A percentile compares a stretch with the other conserved stretches of the same genome.
phyloP scores from a whole-genome alignment of 1,140 invertebrate genomes.

The Asobara japonica region DNA sequence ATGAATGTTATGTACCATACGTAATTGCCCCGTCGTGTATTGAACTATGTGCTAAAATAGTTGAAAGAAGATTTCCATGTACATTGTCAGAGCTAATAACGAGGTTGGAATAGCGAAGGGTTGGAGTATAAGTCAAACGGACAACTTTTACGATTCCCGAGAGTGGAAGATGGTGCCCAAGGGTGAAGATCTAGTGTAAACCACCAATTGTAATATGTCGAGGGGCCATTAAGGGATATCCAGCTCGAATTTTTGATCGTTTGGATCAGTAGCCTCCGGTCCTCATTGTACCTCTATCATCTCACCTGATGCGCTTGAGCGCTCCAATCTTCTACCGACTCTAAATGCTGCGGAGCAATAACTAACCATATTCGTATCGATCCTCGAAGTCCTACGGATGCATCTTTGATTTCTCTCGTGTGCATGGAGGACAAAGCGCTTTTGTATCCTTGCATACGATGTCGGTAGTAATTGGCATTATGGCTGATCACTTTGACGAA shows the following conservation, averaged over 20 bases:
- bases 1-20: not conserved
- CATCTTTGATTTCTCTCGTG: too few relatives aligned
- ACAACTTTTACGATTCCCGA: conserved; percentile 53
- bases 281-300: too few relatives aligned
- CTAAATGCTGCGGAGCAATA: too few relatives aligned
- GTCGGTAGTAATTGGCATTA: too few relatives aligned
- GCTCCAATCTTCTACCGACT: too few relatives aligned
- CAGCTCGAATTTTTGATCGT: conserved; percentile 31
- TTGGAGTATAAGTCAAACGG: conserved; percentile 51
- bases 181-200: conserved; percentile 22
- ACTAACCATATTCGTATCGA: too few relatives aligned
- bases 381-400: too few relatives aligned
- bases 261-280: not conserved
- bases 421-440: too few relatives aligned
- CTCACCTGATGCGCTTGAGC: too few relatives aligned
- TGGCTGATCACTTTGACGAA: too few relatives aligned
- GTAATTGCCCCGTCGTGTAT: not conserved
- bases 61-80: not conserved
- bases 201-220: conserved; percentile 38
- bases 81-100: conserved; percentile 38
- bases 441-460: too few relatives aligned
- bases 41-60: not conserved
- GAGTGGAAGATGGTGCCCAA: conserved; percentile 36
- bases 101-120: conserved; percentile 50
- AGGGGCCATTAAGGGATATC: conserved; percentile 39